Percentiles rank a stretch among this genome's conserved stretches.
Conservation (phyloP, 2,797 vertebrate genomes). For the Distichodus sexfasciatus region DNA sequence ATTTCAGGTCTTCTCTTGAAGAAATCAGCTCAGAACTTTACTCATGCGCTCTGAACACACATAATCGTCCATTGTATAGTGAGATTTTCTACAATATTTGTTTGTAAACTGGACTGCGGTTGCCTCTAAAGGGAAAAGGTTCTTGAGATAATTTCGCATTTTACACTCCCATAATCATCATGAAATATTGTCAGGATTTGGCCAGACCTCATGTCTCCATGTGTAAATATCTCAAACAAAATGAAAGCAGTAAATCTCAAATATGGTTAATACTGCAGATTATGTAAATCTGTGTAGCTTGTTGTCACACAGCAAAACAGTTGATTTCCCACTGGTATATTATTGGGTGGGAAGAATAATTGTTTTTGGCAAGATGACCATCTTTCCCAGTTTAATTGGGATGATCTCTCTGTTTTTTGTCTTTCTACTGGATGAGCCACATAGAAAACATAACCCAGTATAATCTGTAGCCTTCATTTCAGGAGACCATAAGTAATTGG, state of each 20-base stretch:
- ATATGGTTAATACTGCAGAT: not conserved
- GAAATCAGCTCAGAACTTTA: conserved; percentile 9
- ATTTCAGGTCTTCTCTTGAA: conserved; percentile 3
- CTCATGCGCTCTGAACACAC: no score
- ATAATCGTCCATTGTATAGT: not conserved
- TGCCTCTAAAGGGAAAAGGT: not conserved
- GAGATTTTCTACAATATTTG: not conserved
- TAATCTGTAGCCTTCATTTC: no score
- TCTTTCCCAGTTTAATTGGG: no score
- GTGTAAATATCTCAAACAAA: not conserved
- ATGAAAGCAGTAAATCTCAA: conserved; percentile 6
- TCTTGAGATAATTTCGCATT: not conserved
- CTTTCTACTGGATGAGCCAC: no score
- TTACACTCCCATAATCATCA: not conserved
- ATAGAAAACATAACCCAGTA: no score
- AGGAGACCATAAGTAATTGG: no score
- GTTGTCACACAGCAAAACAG: no score
- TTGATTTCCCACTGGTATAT: no score
- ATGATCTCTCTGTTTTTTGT: no score
- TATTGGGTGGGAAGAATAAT: no score
- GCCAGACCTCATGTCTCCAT: not conserved
- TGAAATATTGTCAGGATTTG: not conserved
- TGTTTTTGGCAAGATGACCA: no score
- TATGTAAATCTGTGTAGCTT: not conserved
- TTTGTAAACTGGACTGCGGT: conserved; percentile 4